These are phyloP conservation scores for Conger conger DNA, from an alignment of 2,113 vertebrate genomes.

Conservation along the genomic window DNA sequence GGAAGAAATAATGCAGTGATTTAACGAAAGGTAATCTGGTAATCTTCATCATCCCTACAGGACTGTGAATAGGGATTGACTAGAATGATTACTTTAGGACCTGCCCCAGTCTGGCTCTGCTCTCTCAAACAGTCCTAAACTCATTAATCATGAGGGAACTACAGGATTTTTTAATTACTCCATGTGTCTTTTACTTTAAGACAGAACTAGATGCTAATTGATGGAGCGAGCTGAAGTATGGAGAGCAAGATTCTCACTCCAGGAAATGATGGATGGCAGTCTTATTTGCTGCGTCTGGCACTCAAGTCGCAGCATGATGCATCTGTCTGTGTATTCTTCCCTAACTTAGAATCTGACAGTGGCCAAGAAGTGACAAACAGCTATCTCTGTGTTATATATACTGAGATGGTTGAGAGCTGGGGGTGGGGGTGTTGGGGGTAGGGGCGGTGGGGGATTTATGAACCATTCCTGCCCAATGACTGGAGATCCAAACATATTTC, in stretches of 20 bases:
- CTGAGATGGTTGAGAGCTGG: neutral
- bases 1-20: no score
- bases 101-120: neutral
- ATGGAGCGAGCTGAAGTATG: constrained; percentile 4
- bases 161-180: constrained; percentile 24
- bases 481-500: constrained; percentile 14
- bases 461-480: neutral
- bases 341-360: constrained; percentile 11
- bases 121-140: neutral
- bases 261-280: neutral
- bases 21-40: neutral
- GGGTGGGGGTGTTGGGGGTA: no score
- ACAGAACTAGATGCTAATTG: constrained; percentile 7
- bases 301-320: neutral
- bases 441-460: neutral
- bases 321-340: constrained; percentile 6
- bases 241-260: neutral
- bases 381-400: neutral
- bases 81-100: neutral
- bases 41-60: neutral
- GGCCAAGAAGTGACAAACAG: constrained; percentile 15
- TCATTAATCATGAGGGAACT: constrained; percentile 34
- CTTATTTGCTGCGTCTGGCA: neutral
- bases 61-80: neutral
- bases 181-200: constrained; percentile 22